Percentiles rank a stretch among this genome's conserved stretches.
phyloP scores from a whole-genome alignment of 2,797 vertebrate species.

The Rhinophrynus dorsalis region DNA sequence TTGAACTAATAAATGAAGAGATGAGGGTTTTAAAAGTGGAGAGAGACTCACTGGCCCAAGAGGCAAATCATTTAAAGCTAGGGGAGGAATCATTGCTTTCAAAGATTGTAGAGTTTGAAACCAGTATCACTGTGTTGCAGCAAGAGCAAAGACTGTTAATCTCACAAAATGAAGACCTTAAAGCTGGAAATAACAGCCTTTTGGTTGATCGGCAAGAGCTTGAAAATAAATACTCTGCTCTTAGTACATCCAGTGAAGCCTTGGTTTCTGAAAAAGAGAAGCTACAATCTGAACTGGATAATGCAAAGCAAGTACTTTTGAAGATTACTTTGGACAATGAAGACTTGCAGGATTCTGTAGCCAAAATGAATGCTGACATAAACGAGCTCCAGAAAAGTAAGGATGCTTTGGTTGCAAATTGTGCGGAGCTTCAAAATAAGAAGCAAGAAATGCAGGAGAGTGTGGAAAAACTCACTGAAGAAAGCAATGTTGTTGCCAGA shows the following conservation, averaged over 20 bases:
- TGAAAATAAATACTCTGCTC: constrained; percentile 60
- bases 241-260: constrained; percentile 62
- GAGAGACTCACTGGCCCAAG: constrained; percentile 76
- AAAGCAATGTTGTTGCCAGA: constrained; percentile 67
- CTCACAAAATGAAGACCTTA: constrained; percentile 70
- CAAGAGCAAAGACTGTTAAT: constrained; percentile 67
- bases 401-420: constrained; percentile 55
- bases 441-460: constrained; percentile 58
- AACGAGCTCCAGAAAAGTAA: constrained; percentile 69
- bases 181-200: constrained; percentile 64
- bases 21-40: constrained; percentile 82
- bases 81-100: constrained; percentile 75
- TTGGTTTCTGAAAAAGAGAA: constrained; percentile 61
- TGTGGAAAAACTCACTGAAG: constrained; percentile 67
- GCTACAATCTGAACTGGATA: constrained; percentile 65
- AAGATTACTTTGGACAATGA: constrained; percentile 68
- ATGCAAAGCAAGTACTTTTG: constrained; percentile 64
- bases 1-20: constrained; percentile 84
- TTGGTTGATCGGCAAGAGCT: constrained; percentile 70
- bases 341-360: constrained; percentile 58
- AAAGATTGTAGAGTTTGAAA: constrained; percentile 69
- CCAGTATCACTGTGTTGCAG: constrained; percentile 67
- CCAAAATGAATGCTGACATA: constrained; percentile 58
- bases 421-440: constrained; percentile 64
- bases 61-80: constrained; percentile 72